phyloP scores from a whole-genome alignment of 2,113 vertebrate genomes.

The Setophaga petechia region DNA sequence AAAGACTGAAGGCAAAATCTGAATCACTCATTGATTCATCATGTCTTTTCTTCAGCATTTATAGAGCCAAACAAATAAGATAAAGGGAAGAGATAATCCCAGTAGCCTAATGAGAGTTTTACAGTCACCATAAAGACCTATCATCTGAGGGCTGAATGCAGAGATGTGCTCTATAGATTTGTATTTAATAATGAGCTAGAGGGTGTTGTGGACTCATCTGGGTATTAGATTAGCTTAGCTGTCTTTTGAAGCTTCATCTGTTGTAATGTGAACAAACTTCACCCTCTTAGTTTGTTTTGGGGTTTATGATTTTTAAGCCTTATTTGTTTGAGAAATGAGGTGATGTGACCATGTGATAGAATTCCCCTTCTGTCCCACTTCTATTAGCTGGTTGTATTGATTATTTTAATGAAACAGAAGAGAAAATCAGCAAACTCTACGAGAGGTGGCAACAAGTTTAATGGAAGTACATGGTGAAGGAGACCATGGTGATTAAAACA shows the following conservation, averaged over 20 bases:
- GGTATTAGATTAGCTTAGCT: neutral
- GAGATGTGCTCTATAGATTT: constrained; percentile 44
- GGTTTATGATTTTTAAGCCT: neutral
- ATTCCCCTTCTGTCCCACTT: neutral
- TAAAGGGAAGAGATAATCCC: constrained; percentile 58
- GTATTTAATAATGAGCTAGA: neutral
- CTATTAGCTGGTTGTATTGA: neutral
- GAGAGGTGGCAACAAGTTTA: neutral
- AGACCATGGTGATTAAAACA: neutral
- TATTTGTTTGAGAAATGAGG: neutral
- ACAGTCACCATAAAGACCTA: constrained; percentile 43
- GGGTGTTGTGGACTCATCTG: neutral
- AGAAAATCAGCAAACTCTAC: neutral
- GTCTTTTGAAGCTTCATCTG: neutral
- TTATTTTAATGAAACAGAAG: neutral
- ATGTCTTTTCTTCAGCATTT: constrained; percentile 51
- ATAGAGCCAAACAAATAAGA: constrained; percentile 55
- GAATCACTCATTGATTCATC: constrained; percentile 57
- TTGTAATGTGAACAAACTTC: neutral
- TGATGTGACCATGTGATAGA: neutral
- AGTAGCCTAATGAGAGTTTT: constrained; percentile 60
- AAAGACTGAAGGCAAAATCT: constrained; percentile 58
- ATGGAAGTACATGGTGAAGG: neutral
- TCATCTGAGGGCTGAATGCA: constrained; percentile 25
- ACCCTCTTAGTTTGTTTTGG: neutral